phyloP scores from a whole-genome alignment of 2,113 vertebrate species.

The Microcebus jonahi region DNA sequence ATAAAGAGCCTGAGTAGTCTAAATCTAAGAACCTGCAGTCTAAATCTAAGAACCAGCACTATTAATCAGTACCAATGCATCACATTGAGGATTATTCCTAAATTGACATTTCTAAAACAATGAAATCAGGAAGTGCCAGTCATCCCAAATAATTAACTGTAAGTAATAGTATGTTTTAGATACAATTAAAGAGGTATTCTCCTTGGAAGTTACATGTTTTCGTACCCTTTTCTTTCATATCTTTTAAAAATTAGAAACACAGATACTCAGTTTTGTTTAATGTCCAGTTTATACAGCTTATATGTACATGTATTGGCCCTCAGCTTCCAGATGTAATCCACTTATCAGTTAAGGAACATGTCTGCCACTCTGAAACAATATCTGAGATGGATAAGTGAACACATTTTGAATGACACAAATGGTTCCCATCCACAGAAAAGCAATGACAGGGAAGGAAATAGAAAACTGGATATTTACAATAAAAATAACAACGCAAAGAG shows the following conservation, averaged over 20 bases:
- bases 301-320: constrained; percentile 42
- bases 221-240: neutral
- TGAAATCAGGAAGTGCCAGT: constrained; percentile 4
- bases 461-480: constrained; percentile 79
- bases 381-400: constrained; percentile 77
- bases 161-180: neutral
- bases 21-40: neutral
- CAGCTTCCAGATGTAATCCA: constrained; percentile 53
- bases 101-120: constrained; percentile 61
- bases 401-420: constrained; percentile 82
- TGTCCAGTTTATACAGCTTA: constrained; percentile 21
- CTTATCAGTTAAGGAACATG: constrained; percentile 69
- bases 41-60: neutral
- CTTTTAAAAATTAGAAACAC: constrained; percentile 54
- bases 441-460: constrained; percentile 81
- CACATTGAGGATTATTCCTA: constrained; percentile 53
- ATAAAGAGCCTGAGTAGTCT: neutral
- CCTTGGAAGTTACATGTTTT: constrained; percentile 19
- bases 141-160: neutral
- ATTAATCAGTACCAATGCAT: constrained; percentile 3
- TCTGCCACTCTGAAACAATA: constrained; percentile 70
- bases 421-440: constrained; percentile 71
- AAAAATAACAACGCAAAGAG: constrained; percentile 75
- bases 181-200: constrained; percentile 32
- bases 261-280: constrained; percentile 42